These are phyloP conservation scores for Lacerta agilis DNA, from an alignment of 2,797 vertebrate species.

Conservation along the genomic window DNA sequence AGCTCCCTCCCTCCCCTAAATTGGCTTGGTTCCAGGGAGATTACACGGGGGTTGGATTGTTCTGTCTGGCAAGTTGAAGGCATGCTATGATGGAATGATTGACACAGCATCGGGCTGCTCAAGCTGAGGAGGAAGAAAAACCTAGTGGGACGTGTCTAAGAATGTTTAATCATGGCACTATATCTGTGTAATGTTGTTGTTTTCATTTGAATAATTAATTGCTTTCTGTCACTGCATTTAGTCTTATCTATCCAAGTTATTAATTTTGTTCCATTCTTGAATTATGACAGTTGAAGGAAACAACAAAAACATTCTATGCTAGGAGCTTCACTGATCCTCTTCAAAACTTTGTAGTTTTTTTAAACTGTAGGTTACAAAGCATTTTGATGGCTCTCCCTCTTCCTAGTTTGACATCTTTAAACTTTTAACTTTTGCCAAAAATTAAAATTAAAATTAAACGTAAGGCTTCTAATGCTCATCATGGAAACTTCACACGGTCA, in stretches of 20 bases:
- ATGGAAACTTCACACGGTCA: background rate
- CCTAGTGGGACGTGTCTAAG: background rate
- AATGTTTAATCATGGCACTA: background rate
- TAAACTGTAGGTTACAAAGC: background rate
- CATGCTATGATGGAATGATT: no score
- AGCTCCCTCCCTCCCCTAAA: background rate
- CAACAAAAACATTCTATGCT: no score
- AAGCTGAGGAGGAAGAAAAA: background rate
- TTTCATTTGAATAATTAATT: background rate
- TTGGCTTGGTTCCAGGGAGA: no score
- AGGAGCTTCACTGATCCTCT: background rate
- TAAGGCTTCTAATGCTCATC: background rate
- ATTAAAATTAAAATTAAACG: background rate
- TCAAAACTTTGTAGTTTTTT: background rate
- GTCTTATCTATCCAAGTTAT: background rate
- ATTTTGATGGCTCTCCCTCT: background rate
- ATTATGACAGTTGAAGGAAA: background rate
- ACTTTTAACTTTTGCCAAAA: background rate
- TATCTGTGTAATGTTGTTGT: background rate
- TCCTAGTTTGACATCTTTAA: background rate
- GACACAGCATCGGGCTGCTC: background rate
- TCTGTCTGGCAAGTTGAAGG: no score
- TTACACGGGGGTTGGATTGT: no score
- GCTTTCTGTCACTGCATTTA: background rate
- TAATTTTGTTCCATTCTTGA: background rate